Conservation (phyloP, 2,888 invertebrate species). For the Euphydryas editha region DNA sequence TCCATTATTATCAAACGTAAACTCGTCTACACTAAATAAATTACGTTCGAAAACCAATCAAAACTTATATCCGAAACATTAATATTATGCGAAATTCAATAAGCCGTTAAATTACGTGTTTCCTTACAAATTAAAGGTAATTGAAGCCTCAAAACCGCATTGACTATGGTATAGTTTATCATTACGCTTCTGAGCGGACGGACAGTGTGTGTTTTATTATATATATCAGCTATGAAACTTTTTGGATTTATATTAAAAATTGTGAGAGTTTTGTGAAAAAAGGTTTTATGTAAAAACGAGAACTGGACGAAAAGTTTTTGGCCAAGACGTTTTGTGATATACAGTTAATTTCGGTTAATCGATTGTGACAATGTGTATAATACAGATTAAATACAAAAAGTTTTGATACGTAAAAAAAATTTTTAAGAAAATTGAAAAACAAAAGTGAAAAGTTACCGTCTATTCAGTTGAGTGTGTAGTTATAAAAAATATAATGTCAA, state of each 20-base stretch:
- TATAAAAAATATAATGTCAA: too few species aligned
- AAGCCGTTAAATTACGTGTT: constrained; percentile 52
- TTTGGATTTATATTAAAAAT: background rate
- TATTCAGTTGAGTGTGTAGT: too few species aligned
- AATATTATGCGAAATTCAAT: constrained; percentile 30
- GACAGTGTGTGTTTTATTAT: constrained; percentile 11
- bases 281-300: too few species aligned
- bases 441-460: too few species aligned
- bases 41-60: constrained; percentile 14
- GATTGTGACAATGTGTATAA: too few species aligned
- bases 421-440: too few species aligned
- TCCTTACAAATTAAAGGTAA: constrained; percentile 49
- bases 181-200: constrained; percentile 50
- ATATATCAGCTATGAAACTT: too few species aligned
- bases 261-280: background rate
- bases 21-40: constrained; percentile 1
- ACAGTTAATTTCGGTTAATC: too few species aligned
- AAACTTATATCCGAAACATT: constrained; percentile 8
- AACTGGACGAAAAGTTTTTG: too few species aligned
- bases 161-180: constrained; percentile 46
- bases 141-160: constrained; percentile 57
- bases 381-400: too few species aligned
- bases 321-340: too few species aligned
- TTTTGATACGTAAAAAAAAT: too few species aligned
- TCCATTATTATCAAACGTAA: background rate